Evolutionary conservation across 2,888 invertebrate species (phyloP).

Genomic region (Drosophila merina): DNA sequence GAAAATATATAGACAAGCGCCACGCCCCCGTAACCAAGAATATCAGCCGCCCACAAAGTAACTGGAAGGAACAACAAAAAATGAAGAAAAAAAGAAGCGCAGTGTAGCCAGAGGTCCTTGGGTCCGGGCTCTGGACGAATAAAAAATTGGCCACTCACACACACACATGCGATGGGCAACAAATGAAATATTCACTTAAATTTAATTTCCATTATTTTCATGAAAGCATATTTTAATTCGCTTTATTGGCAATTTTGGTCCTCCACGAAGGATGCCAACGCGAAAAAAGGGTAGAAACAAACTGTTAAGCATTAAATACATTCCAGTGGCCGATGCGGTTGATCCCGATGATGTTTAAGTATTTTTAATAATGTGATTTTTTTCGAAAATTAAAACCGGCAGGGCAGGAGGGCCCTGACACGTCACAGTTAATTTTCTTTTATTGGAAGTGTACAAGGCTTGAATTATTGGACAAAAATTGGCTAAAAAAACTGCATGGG

Average conservation of each 20-base stretch:
- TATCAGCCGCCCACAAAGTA: constrained; percentile 32
- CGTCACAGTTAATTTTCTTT: constrained; percentile 1
- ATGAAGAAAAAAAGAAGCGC: constrained; percentile 25
- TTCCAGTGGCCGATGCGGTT: background rate
- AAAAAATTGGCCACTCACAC: constrained; percentile 44
- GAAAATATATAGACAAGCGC: constrained; percentile 63
- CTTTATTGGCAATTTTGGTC: constrained; percentile 71
- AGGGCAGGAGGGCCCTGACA: background rate
- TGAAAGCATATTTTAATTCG: constrained; percentile 73
- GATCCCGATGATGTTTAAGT: constrained; percentile 15
- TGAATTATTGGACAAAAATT: background rate
- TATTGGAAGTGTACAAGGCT: constrained; percentile 3
- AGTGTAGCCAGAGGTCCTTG: constrained; percentile 25
- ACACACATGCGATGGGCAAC: constrained; percentile 3
- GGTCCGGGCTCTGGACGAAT: constrained; percentile 38
- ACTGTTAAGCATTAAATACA: constrained; percentile 14
- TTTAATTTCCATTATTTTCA: constrained; percentile 71
- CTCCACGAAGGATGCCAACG: constrained; percentile 10
- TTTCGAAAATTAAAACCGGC: background rate
- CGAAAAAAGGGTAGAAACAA: constrained; percentile 18
- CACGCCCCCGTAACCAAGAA: constrained; percentile 57
- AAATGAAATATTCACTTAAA: constrained; percentile 56
- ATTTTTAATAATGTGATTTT: constrained; percentile 40
- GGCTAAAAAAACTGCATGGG: constrained; percentile 3
- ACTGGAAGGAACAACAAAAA: constrained; percentile 25